Evolutionary conservation across 2,113 vertebrate species (phyloP).

Genomic region (Ailuropoda melanoleuca): DNA sequence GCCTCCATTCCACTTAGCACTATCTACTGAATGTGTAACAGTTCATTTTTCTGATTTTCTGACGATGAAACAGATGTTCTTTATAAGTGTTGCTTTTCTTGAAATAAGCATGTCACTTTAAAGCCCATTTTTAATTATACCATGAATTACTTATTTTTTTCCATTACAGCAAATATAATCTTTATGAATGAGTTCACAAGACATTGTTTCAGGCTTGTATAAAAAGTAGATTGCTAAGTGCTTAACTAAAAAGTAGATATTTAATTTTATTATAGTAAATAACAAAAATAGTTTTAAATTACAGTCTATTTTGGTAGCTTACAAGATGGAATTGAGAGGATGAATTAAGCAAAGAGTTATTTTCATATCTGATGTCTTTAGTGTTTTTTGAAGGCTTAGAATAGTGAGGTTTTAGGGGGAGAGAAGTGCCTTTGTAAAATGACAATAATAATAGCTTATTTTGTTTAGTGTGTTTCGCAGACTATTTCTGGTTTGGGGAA

Average conservation of each 20-base stretch:
- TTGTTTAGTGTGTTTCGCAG: neutral
- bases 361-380: neutral
- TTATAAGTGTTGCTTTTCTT: slow-evolving; percentile 48
- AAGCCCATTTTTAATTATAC: slow-evolving; percentile 26
- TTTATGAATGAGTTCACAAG: slow-evolving; percentile 20
- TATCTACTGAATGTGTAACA: neutral
- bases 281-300: slow-evolving; percentile 30
- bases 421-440: neutral
- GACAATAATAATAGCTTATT: neutral
- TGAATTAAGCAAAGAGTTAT: neutral
- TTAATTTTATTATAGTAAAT: neutral
- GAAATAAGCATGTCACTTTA: slow-evolving; percentile 1
- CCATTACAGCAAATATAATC: neutral
- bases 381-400: neutral
- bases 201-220: neutral
- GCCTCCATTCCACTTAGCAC: neutral
- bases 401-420: neutral
- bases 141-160: neutral
- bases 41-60: slow-evolving; percentile 40
- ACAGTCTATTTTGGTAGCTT: slow-evolving; percentile 13
- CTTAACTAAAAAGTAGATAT: neutral
- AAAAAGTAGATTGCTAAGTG: neutral
- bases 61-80: neutral
- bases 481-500: neutral
- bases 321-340: neutral